phyloP scores from a whole-genome alignment of 2,113 vertebrate species.

The Peromyscus californicus region DNA sequence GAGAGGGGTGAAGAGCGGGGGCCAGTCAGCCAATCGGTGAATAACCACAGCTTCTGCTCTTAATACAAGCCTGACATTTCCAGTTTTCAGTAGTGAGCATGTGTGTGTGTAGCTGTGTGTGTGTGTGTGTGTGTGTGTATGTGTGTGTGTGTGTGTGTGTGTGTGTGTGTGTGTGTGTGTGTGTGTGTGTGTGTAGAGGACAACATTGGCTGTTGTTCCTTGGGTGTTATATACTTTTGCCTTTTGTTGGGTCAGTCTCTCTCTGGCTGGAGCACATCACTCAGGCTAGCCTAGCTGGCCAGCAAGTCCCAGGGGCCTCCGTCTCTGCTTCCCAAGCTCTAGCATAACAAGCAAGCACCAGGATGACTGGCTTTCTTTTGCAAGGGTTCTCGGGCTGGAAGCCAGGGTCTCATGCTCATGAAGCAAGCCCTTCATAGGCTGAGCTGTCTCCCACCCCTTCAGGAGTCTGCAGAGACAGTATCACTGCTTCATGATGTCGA shows the following conservation, averaged over 20 bases:
- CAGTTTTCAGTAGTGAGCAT: background rate
- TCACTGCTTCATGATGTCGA: background rate
- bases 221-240: background rate
- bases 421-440: background rate
- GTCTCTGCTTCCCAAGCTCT: background rate
- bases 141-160: background rate
- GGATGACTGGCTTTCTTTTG: background rate
- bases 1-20: background rate
- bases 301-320: background rate
- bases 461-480: background rate
- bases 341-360: background rate
- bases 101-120: background rate
- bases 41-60: background rate
- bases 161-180: background rate
- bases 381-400: background rate
- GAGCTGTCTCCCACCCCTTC: background rate
- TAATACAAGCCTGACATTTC: background rate
- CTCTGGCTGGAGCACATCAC: background rate
- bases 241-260: background rate
- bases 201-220: background rate
- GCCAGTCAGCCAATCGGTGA: background rate
- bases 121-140: background rate
- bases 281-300: background rate
- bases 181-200: background rate
- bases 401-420: background rate